Percentiles rank a stretch among this genome's conserved stretches.
These are phyloP conservation scores for Cyprinella venusta DNA, from an alignment of 2,797 vertebrate species.

Conservation along the genomic window DNA sequence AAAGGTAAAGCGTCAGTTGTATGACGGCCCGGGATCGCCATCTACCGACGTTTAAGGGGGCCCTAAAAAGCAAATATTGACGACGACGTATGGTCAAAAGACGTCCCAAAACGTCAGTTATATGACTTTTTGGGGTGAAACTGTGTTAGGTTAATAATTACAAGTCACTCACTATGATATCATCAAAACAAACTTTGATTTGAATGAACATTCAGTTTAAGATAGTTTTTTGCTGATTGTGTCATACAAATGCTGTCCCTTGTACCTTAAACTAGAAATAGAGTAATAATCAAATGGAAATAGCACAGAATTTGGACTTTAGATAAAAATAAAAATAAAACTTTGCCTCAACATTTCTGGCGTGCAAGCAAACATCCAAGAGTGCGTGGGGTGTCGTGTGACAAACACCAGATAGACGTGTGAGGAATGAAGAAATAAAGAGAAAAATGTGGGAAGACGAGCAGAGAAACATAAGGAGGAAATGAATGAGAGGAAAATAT, in stretches of 20 bases:
- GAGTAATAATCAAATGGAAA: neutral
- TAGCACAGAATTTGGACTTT: neutral
- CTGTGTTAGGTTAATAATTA: too few species aligned
- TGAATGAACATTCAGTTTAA: neutral
- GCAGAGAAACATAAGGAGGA: conserved; percentile 1
- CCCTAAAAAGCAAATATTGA: too few species aligned
- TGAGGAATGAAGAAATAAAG: neutral
- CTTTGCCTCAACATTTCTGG: neutral
- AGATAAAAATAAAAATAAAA: too few species aligned
- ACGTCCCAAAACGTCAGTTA: too few species aligned
- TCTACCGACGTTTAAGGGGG: too few species aligned
- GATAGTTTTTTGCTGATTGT: neutral
- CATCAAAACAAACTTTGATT: neutral
- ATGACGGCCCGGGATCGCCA: too few species aligned
- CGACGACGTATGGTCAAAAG: too few species aligned
- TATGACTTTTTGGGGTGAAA: too few species aligned
- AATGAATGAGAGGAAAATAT: neutral
- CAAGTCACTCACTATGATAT: neutral
- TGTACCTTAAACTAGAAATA: neutral
- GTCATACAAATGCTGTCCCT: neutral
- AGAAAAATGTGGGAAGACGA: conserved; percentile 2
- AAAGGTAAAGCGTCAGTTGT: too few species aligned
- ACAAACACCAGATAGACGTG: conserved; percentile 45
- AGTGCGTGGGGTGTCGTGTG: neutral
- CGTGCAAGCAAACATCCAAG: neutral